A percentile compares a stretch with the other conserved stretches of the same genome.
Evolutionary conservation across 2,888 invertebrate genomes (phyloP).

Genomic region (Monopis laevigella): DNA sequence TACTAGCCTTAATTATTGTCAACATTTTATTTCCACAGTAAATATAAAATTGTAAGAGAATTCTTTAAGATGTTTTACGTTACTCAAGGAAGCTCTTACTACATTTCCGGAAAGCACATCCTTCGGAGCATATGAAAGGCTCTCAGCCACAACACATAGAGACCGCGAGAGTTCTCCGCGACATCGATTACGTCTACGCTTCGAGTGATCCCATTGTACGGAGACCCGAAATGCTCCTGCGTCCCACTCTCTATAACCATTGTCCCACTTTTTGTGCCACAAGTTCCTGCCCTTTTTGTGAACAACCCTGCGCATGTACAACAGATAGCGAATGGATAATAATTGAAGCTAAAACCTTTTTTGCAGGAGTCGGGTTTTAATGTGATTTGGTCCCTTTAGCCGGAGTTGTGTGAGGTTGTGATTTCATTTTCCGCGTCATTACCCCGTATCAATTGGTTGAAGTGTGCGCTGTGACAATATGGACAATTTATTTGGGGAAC

Average conservation of each 20-base stretch:
- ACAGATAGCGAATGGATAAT: conserved; percentile 58
- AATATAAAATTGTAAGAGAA: no score
- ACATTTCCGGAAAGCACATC: no score
- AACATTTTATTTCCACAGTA: no score
- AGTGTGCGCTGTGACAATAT: conserved; percentile 1
- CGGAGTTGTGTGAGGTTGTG: conserved; percentile 22
- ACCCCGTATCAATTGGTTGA: conserved; percentile 27
- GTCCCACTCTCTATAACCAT: background rate
- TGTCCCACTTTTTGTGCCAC: conserved; percentile 19
- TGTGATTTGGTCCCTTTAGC: conserved; percentile 32
- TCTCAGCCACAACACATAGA: no score
- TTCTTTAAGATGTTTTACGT: no score
- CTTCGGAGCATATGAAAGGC: no score
- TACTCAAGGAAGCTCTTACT: no score
- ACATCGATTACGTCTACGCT: conserved; percentile 32
- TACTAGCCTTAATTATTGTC: no score
- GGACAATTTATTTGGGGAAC: no score
- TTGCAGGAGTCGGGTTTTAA: conserved; percentile 41
- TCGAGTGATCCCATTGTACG: conserved; percentile 42
- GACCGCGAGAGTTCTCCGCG: background rate
- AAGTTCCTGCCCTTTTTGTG: conserved; percentile 7
- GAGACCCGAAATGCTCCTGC: conserved; percentile 37
- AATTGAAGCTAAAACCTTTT: conserved; percentile 53
- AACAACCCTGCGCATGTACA: conserved; percentile 33
- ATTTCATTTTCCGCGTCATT: conserved; percentile 43